phyloP scores from a whole-genome alignment of 2,797 vertebrate genomes.

The Typhlichthys subterraneus region DNA sequence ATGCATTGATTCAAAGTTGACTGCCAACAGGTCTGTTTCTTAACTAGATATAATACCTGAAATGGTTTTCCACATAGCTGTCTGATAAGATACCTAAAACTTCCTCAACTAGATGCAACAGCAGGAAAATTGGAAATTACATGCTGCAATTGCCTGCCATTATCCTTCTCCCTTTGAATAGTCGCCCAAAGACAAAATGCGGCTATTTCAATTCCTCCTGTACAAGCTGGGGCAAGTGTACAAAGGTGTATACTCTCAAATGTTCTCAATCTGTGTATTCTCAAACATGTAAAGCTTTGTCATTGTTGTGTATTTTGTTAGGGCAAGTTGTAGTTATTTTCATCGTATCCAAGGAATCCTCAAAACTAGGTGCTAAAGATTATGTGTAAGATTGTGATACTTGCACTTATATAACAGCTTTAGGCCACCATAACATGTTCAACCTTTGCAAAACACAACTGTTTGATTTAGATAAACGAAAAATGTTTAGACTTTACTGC shows the following conservation, averaged over 20 bases:
- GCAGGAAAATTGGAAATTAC: conserved; percentile 44
- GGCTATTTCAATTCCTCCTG: conserved; percentile 46
- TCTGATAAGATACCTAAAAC: conserved; percentile 52
- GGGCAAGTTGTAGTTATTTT: conserved; percentile 5
- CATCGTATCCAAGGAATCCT: neutral
- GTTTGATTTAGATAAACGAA: no score
- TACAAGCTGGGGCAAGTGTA: conserved; percentile 67
- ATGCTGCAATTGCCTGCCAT: conserved; percentile 59
- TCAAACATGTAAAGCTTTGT: conserved; percentile 8
- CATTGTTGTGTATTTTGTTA: neutral
- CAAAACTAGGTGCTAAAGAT: neutral
- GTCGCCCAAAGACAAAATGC: conserved; percentile 56
- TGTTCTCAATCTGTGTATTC: conserved; percentile 15
- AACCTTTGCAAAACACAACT: no score
- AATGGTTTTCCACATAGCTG: conserved; percentile 56
- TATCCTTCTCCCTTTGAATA: conserved; percentile 59
- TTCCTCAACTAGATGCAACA: conserved; percentile 58
- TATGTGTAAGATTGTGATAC: neutral
- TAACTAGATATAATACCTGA: conserved; percentile 47
- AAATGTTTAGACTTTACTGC: no score
- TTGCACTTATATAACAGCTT: no score
- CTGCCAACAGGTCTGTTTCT: conserved; percentile 53
- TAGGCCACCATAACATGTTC: no score
- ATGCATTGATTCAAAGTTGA: conserved; percentile 66
- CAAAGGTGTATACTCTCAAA: conserved; percentile 26